Base-by-base conservation (phyloP, 2,797 vertebrate species). In the Oreortyx pictus region DNA sequence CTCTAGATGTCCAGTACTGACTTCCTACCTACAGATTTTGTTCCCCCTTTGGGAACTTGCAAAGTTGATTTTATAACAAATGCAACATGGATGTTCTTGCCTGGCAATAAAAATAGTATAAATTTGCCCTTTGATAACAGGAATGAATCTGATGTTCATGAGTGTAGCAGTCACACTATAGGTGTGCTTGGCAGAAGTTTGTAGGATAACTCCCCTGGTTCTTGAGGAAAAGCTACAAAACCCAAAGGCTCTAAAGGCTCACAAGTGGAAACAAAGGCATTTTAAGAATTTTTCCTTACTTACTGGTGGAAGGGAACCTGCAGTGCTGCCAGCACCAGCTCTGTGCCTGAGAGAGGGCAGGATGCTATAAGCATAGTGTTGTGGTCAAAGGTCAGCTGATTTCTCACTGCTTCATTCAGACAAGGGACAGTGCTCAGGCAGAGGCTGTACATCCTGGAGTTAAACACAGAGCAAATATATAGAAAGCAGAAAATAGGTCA, bases 21-120 rank as follows among this genome's bases (percentile, higher is more conserved):
- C 35, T 8, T 81, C n/a, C 47, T 71, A 23, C 24, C 35, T 68
- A n/a, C 35, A 23, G 13, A 24, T 91, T 90, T 77, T 39, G 11
- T 86, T 77, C 23, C 43, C n/a, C 29, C 41, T 85, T 62, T 50
- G 49, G 52, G 61, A 81, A 7, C 37, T 17, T 66, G 10, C 8
- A 24, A 88, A 18, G 37, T 56, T 89, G 20, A 44, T 88, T 91
- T 91, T 31, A 7, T 88, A 86, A 86, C 35, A 72, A 77, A 74
- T 72, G 65, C 52, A 90, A 5, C 11, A 15, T 17, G 39, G 23
- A 37, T 81, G 2, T 68, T 33, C 33, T 79, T 72, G 5, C 2
- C 6, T 27, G 64, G 6, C 29, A 73, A n/a, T 46, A 31, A 41
- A 52, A 75, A 15, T 31, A 20, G 2, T 65, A n/a, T 35, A 84